Percentiles rank a stretch among this genome's conserved stretches.
Evolutionary conservation across 2,797 vertebrate genomes (phyloP).

Genomic region (Simalia tracyae): DNA sequence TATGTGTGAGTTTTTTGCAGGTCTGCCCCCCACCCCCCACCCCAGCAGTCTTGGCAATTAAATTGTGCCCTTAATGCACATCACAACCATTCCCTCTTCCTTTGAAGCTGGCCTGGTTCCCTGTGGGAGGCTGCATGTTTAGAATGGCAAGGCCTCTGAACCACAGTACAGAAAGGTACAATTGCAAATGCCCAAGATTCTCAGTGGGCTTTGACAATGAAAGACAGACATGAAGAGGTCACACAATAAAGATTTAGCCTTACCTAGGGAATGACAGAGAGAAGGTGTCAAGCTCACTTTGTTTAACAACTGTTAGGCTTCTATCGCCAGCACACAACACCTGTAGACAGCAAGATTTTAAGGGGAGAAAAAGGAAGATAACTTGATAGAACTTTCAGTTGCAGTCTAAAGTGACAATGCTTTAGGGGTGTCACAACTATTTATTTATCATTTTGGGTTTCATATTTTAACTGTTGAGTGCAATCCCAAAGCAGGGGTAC

Average conservation of each 20-base stretch:
- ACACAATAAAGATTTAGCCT: background rate
- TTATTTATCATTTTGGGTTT: background rate
- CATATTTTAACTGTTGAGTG: background rate
- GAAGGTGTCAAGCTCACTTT: slow-evolving; percentile 27
- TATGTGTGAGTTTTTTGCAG: background rate
- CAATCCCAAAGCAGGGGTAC: background rate
- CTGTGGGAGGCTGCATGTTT: background rate
- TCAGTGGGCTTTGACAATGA: slow-evolving; percentile 7
- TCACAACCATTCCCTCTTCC: accelerated
- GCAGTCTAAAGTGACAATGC: background rate
- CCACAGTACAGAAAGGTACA: background rate
- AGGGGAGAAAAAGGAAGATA: background rate
- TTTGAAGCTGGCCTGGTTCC: background rate
- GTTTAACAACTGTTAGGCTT: slow-evolving; percentile 20
- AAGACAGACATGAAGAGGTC: slow-evolving; percentile 21
- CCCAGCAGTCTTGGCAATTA: background rate
- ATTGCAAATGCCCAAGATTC: background rate
- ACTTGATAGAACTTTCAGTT: background rate
- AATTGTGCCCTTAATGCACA: background rate
- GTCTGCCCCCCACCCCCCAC: accelerated
- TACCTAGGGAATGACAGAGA: background rate
- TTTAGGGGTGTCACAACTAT: background rate
- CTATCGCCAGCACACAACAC: background rate
- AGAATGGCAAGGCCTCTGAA: background rate
- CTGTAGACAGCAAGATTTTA: background rate